These are phyloP conservation scores for Sycophaga agraensis DNA, from an alignment of 1,140 invertebrate species.

Conservation along the genomic window DNA sequence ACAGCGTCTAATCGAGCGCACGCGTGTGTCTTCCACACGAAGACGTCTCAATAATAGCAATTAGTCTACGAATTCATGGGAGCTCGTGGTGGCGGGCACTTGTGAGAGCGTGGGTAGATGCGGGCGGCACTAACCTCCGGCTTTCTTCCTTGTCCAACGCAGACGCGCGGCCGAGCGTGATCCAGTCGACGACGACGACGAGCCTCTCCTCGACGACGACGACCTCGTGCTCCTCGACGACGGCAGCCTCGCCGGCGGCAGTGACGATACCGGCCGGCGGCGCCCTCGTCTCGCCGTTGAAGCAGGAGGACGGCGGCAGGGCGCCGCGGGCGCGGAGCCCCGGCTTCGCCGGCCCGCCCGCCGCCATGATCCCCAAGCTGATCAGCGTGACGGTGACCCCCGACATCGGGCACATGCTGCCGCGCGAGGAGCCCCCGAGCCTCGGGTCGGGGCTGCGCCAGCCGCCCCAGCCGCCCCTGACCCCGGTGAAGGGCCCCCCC, in stretches of 20 bases:
- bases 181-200: slow-evolving; percentile 33
- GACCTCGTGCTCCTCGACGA: slow-evolving; percentile 1
- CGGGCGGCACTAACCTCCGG: too few relatives aligned
- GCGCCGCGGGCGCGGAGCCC: not conserved
- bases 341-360: slow-evolving; percentile 23
- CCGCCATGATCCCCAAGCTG: slow-evolving; percentile 44
- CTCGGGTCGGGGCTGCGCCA: slow-evolving; percentile 28
- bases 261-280: slow-evolving; percentile 36
- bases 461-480: slow-evolving; percentile 26
- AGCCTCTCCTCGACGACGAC: not conserved
- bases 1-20: too few relatives aligned
- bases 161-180: slow-evolving; percentile 45
- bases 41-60: too few relatives aligned
- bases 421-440: slow-evolving; percentile 38
- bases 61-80: too few relatives aligned
- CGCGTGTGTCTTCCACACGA: too few relatives aligned
- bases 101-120: too few relatives aligned
- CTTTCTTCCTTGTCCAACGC: not conserved
- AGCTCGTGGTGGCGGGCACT: too few relatives aligned
- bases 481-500: not conserved
- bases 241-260: slow-evolving; percentile 40
- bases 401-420: slow-evolving; percentile 57
- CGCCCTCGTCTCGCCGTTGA: slow-evolving; percentile 17
- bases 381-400: slow-evolving; percentile 61
- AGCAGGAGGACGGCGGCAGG: not conserved